phyloP scores from a whole-genome alignment of 2,888 invertebrate genomes.

The Volucella bombylans region DNA sequence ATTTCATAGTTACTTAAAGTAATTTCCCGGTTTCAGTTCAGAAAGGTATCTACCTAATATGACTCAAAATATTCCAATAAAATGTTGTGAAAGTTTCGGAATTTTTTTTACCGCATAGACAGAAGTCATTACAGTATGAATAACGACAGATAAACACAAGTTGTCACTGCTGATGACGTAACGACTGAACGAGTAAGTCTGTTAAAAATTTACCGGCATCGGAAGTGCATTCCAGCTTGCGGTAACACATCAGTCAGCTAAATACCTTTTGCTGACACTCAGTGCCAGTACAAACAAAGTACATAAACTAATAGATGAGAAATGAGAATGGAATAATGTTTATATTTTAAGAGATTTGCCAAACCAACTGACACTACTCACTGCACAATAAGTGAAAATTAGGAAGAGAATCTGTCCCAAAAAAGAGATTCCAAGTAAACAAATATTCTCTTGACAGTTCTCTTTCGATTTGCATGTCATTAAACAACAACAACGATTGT shows the following conservation, averaged over 20 bases:
- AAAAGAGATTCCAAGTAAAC: constrained; percentile 25
- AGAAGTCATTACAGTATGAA: neutral
- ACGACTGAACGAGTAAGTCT: neutral
- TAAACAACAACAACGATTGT: constrained; percentile 5
- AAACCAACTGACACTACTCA: too few relatives aligned
- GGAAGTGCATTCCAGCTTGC: constrained; percentile 48
- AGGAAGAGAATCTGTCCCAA: constrained; percentile 53
- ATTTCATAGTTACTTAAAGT: neutral
- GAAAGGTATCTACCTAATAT: neutral
- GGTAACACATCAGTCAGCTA: neutral
- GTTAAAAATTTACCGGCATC: constrained; percentile 25
- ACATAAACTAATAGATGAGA: neutral
- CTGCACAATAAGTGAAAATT: neutral
- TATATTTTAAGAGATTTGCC: too few relatives aligned
- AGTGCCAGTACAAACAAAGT: neutral
- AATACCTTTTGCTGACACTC: neutral
- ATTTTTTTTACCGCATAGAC: constrained; percentile 2
- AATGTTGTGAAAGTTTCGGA: constrained; percentile 35
- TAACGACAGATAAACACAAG: constrained; percentile 3
- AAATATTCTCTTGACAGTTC: neutral
- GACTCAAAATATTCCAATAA: constrained; percentile 29
- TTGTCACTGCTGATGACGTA: constrained; percentile 15
- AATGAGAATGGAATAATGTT: too few relatives aligned
- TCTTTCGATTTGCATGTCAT: neutral
- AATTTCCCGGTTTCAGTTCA: neutral